Percentiles rank a stretch among this genome's conserved stretches.
These are phyloP conservation scores for Drosophila busckii DNA, from an alignment of 1,140 invertebrate genomes.

Conservation along the genomic window DNA sequence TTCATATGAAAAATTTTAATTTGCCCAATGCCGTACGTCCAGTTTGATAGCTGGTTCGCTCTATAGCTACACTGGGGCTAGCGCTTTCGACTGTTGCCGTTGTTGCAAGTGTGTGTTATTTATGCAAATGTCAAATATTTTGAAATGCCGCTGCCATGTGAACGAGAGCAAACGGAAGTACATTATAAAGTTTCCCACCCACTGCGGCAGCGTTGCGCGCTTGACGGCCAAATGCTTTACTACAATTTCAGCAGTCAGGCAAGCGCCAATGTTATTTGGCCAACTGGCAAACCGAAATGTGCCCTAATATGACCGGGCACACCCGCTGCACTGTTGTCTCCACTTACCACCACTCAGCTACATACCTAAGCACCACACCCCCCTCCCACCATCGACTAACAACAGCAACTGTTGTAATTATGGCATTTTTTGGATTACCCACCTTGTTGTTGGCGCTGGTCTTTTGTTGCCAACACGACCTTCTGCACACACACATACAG, in stretches of 20 bases:
- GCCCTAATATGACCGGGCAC: slow-evolving; percentile 55
- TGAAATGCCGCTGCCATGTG: slow-evolving; percentile 71
- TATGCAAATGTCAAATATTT: slow-evolving; percentile 76
- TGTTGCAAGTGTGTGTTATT: slow-evolving; percentile 48
- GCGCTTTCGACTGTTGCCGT: slow-evolving; percentile 1
- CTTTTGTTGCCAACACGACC: slow-evolving; percentile 40
- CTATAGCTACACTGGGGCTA: slow-evolving; percentile 29
- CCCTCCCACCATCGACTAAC: slow-evolving; percentile 1
- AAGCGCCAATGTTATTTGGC: slow-evolving; percentile 49
- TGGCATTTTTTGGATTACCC: slow-evolving; percentile 62
- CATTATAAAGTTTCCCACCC: slow-evolving; percentile 60
- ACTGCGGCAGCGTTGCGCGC: neutral
- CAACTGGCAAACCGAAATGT: slow-evolving; percentile 58
- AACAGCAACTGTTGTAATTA: slow-evolving; percentile 59
- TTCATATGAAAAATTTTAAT: slow-evolving; percentile 47
- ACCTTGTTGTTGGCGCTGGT: slow-evolving; percentile 17
- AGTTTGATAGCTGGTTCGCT: slow-evolving; percentile 37
- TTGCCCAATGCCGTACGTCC: slow-evolving; percentile 49
- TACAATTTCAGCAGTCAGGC: neutral
- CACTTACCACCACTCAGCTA: neutral
- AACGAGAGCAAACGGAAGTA: slow-evolving; percentile 70
- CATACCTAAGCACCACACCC: neutral
- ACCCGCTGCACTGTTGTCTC: neutral
- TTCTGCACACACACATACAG: too few relatives aligned
- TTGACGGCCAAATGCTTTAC: neutral